Base-by-base conservation (phyloP, 2,113 vertebrate species). In the Rhipidura dahli region DNA sequence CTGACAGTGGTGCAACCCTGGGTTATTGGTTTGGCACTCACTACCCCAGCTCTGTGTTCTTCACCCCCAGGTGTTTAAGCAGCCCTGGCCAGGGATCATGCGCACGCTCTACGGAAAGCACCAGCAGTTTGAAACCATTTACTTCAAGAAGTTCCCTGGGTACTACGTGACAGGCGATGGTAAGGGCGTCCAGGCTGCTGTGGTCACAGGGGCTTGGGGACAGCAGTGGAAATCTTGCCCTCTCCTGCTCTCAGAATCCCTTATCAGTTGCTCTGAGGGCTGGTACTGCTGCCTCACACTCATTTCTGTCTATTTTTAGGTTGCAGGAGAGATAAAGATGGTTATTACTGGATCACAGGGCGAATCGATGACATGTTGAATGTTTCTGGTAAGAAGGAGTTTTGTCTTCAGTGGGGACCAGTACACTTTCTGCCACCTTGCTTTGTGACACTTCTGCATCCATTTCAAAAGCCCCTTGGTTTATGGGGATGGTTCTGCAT, bases 321-420 rank as follows among this genome's bases (percentile, higher is more conserved):
- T 93, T 99, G 99, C 96, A 98, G 97, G 73, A 98, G 99, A 98
- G 99, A 99, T 97, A 97, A 98, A 90, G 99, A 99, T 54, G 99
- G 99, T 37, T 99, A 99, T 96, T 99, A 99, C 90, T 99, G 99
- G 99, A 99, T 99, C 94, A 99, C 99, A 2, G 99, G 99, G 87
- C 97, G 99, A 91, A 99, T 99, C 76, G 99, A 99, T 90, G 99
- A 99, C 98, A 99, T 99, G 99, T 96, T 99, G 73, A 99, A 99
- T 86, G 99, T 99, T 76, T 99, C 99, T 80, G 99, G 99, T 99
- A 94, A 98, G 98, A 68, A 84, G 2, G 13, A 54, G 40, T 77
- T 87, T 68, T 87, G 51, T 39, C 39, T 94, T 82, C 54, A 8
- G 30, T 27, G 69, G 57, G 30, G 24, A 63, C 16, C 27, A 22